Evolutionary conservation across 2,888 invertebrate species (phyloP), one percentile per base, ranked within the genome.

Genomic region (Hololepta plana): DNA sequence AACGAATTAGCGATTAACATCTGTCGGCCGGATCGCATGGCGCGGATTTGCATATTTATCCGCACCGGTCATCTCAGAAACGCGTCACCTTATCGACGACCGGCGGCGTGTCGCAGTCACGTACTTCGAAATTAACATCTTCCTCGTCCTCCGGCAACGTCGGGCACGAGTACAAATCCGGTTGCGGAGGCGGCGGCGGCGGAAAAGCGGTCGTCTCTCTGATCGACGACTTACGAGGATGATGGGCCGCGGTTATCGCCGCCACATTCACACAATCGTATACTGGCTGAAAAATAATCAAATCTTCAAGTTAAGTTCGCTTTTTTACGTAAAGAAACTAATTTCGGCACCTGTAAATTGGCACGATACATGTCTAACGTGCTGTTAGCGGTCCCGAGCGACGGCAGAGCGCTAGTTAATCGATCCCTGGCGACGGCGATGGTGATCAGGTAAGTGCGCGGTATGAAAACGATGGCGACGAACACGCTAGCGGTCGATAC

Each of bases 381-480:
- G 53, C 45, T 63, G 41, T 45, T 60, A 42, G 46, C 45, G 4
- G 49, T 46, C 5, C 45, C 45, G 20, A 53, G 50, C 44, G 63
- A 62, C 1, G 64, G 64, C 27, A 65, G 39, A 1, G 59, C 57
- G 37, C 59, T 62, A 2, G 63, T 60, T 34, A 64, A 56, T 36
- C 69, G 64, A 21, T 69, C 67, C 11, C 67, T 55, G 12, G 68
- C 64, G 12, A 67, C 59, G 13, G 70, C 64, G 2, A 66, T 62
- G 3, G 69, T 63, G 59, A 75, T 74, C 30, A 71, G 55, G 39
- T 74, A 75, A 0, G 72, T 70, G 26, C 73, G 55, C 1, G 75
- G 74, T 41, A 74, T 66, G 35, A 75, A 63, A n/a, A 75, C 58
- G 1, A 65, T 60, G n/a, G 67, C 56, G 13, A 75, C 49, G 20